A percentile compares a stretch with the other conserved stretches of the same genome.
These are phyloP conservation scores for Pyrrhia umbra DNA, from an alignment of 2,888 invertebrate genomes.

Conservation along the genomic window DNA sequence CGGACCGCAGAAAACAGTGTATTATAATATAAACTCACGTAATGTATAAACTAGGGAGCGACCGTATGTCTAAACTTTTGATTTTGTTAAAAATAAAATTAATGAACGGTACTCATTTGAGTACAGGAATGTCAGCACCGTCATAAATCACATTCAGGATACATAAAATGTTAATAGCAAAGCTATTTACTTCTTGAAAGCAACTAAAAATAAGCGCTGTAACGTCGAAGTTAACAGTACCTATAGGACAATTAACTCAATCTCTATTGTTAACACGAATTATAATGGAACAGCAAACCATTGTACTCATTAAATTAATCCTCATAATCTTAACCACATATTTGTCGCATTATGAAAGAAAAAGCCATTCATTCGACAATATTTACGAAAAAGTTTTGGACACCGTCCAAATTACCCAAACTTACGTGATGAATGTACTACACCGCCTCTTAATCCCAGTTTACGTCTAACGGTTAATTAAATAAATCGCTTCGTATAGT, in stretches of 20 bases:
- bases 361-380: constrained; percentile 52
- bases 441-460: constrained; percentile 71
- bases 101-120: constrained; percentile 11
- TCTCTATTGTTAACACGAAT: background rate
- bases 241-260: constrained; percentile 15
- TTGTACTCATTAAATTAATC: constrained; percentile 14
- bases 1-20: no score
- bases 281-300: background rate
- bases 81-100: constrained; percentile 25
- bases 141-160: constrained; percentile 36
- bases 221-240: constrained; percentile 5
- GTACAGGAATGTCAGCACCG: constrained; percentile 26
- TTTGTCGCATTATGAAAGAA: constrained; percentile 55
- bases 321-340: constrained; percentile 47
- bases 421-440: constrained; percentile 76
- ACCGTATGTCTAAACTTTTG: background rate
- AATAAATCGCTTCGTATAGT: constrained; percentile 70
- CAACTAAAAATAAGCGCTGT: constrained; percentile 8
- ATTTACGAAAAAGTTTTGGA: constrained; percentile 75
- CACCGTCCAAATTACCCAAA: constrained; percentile 77
- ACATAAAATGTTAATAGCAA: constrained; percentile 22
- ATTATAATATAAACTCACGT: background rate
- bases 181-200: background rate
- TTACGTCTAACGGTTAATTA: constrained; percentile 74
- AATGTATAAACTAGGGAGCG: background rate